Evolutionary conservation across 1,140 invertebrate genomes (phyloP), one percentile per base, ranked within the genome.

Genomic region (Drosophila obscura): DNA sequence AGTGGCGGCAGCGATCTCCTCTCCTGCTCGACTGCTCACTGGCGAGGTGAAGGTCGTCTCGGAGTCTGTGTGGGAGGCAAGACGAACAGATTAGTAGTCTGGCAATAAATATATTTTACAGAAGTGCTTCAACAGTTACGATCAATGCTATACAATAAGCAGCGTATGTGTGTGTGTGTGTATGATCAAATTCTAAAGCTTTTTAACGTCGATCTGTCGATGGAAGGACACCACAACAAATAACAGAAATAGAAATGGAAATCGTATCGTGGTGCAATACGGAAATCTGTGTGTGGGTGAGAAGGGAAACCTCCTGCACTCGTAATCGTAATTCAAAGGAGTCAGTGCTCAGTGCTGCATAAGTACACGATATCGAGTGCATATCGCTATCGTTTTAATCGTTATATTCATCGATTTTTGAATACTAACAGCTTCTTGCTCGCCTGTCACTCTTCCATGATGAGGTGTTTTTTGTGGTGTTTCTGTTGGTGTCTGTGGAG

Each of bases 41-140:
- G 90, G 82, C 46, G 91, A 90, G 60, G 75, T 91, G 72, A 92
- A 91, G 28, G 91, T 91, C 50, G 91, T 92, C 77, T 92, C 91
- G 39, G 90, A 92, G 64, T 92, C 91, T 92, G 46, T 46, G 28
- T 49, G 24, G 7, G 22, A 9, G 4, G 15, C 49, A 19, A 65
- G 6, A 5, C 11, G 1, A 11, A 35, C 2, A 15, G 1, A 44
- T 82, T 81, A 81, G 19, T 2, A 19, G 1, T 48, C 6, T 24
- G 9, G 5, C 8, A 24, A 8, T 31, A 35, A 9, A 8, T 7
- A 4, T 31, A 9, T 13, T 19, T 4, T 3, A 26, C n/a, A 71
- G 16, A 69, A 69, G 46, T 35, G 52, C 41, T 69, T 58, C 49
- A 51, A 68, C 51, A 69, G 35, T 35, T 35, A 11, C 13, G 4